phyloP scores from a whole-genome alignment of 2,797 vertebrate genomes.

The Heliangelus exortis region DNA sequence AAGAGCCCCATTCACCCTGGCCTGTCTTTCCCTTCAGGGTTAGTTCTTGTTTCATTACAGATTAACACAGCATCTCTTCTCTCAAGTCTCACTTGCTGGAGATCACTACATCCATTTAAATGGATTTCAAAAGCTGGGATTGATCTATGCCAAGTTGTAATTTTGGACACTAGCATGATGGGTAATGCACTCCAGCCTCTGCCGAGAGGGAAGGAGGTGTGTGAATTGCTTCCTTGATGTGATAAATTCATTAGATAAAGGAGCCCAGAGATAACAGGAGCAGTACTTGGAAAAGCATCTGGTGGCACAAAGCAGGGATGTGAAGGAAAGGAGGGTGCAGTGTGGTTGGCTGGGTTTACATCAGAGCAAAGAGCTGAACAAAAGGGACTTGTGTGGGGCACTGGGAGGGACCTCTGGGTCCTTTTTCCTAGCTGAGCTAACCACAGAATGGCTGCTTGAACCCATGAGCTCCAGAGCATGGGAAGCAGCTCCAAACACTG shows the following conservation, averaged over 20 bases:
- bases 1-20: conserved; percentile 28
- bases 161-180: not conserved
- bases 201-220: not conserved
- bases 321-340: not conserved
- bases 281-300: not conserved
- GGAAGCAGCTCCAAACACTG: not conserved
- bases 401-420: not conserved
- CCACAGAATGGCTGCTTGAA: not conserved
- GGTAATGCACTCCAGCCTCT: conserved; percentile 20
- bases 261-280: not conserved
- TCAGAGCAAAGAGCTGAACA: not conserved
- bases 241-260: conserved; percentile 47
- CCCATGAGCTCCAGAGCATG: not conserved
- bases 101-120: conserved; percentile 53
- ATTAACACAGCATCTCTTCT: conserved; percentile 60
- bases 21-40: conserved; percentile 55
- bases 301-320: not conserved
- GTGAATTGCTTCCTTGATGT: not conserved
- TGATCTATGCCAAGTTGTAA: conserved; percentile 32
- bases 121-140: conserved; percentile 30
- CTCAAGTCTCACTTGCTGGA: not conserved
- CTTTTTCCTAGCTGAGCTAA: not conserved
- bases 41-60: conserved; percentile 58
- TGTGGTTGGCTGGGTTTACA: not conserved
- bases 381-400: not conserved